Evolutionary conservation across 1,140 invertebrate genomes (phyloP).

Genomic region (Sinonovacula constricta): DNA sequence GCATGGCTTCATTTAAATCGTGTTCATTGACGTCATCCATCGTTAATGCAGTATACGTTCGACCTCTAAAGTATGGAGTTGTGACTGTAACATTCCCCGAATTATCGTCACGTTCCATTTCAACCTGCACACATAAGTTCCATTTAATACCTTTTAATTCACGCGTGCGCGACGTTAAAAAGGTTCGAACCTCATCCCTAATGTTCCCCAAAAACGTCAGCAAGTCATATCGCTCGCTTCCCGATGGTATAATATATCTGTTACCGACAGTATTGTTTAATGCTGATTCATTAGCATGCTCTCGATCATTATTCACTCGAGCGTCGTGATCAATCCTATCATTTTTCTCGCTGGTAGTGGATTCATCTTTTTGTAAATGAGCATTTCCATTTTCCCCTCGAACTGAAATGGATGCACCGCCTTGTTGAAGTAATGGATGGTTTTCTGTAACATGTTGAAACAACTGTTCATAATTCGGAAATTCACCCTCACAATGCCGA

Average conservation of each 20-base stretch:
- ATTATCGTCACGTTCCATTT: slow-evolving; percentile 5
- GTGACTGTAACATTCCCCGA: not conserved
- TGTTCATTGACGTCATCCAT: slow-evolving; percentile 8
- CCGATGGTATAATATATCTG: not conserved
- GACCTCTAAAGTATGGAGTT: slow-evolving; percentile 22
- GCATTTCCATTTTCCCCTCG: too few relatives aligned
- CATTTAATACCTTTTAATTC: slow-evolving; percentile 5
- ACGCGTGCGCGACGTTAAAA: not conserved
- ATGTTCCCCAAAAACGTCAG: slow-evolving; percentile 12
- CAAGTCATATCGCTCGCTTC: not conserved
- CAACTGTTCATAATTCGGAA: too few relatives aligned
- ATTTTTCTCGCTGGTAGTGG: too few relatives aligned
- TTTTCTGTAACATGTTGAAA: too few relatives aligned
- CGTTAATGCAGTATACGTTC: slow-evolving; percentile 6
- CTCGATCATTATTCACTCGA: too few relatives aligned
- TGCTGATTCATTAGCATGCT: slow-evolving; percentile 3
- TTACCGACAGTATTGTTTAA: not conserved
- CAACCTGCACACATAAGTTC: slow-evolving; percentile 15
- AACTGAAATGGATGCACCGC: too few relatives aligned
- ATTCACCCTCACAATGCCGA: too few relatives aligned
- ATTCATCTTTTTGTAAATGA: too few relatives aligned
- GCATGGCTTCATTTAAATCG: slow-evolving; percentile 24
- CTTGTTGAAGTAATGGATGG: too few relatives aligned
- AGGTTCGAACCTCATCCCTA: slow-evolving; percentile 2
- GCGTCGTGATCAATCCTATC: too few relatives aligned